Base-by-base conservation (phyloP, 2,113 vertebrate species). In the Pituophis catenifer region DNA sequence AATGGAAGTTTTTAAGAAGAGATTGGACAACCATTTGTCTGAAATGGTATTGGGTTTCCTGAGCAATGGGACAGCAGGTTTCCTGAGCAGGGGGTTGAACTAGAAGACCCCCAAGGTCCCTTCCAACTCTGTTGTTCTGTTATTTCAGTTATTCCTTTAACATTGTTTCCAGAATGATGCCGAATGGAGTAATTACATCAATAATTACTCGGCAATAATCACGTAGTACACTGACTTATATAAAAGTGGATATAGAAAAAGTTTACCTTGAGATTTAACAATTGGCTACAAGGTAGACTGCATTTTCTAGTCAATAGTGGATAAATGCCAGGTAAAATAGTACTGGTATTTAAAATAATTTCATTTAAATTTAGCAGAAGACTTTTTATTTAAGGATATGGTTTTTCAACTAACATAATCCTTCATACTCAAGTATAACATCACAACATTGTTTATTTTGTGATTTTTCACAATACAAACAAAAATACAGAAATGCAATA, bases 401-500 rank as follows among this genome's bases (percentile, higher is more conserved):
- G 2, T 24, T 52, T 81, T 54, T 33, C 38, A 91, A 58, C 57
- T 58, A 8, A 59, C 19, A 59, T 59, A 59, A 59, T 59, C 58
- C 58, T 59, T 59, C 58, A 24, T 23, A 33, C 92, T 3, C 92
- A 86, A 53, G 33, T 38, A 0, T 17, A 50, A 98, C 98, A 98
- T 99, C 98, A 99, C 99, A 99, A 98, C 97, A 97, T 98, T 97
- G 98, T 99, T 99, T 99, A 99, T 99, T 99, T 99, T 99, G 99
- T 99, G 99, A 99, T 98, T 98, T 99, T 99, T 98, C 99, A 99
- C 99, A 99, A 99, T 99, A 99, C 98, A 99, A 99, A 99, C 98
- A 98, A 98, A 99, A 99, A 99, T 99, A 99, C 98, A 99, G 98
- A 98, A 98, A 98, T 98, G 98, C 98, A 98, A 97, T 99, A 99